Conservation (phyloP, 2,797 vertebrate species). For the Manis pentadactyla region DNA sequence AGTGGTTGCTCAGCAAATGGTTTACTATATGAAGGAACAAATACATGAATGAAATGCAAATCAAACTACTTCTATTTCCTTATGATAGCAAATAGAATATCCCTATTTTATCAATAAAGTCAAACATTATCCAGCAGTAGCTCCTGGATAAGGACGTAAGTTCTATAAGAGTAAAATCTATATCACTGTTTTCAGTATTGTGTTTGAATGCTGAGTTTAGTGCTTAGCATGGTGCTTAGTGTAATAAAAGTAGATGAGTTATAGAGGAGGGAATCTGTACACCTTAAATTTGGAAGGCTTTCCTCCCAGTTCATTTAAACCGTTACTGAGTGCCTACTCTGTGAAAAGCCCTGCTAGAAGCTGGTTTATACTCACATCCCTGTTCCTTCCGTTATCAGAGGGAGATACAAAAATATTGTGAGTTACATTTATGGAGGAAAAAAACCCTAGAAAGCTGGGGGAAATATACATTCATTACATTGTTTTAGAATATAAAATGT, state of each 20-base stretch:
- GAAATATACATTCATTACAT: not conserved
- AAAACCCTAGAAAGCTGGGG: not conserved
- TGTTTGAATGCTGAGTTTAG: not conserved
- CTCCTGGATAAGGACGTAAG: conserved; percentile 2
- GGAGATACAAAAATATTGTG: not conserved
- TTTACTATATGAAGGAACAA: conserved; percentile 6
- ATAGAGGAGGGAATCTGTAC: not conserved
- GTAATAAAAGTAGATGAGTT: not conserved
- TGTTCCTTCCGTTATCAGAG: not conserved
- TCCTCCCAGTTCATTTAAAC: not conserved
- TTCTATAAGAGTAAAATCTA: conserved; percentile 23
- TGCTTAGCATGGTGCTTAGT: not conserved
- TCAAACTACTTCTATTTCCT: conserved; percentile 5
- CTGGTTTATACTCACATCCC: not conserved
- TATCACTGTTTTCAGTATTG: conserved; percentile 1
- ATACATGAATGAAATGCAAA: conserved; percentile 36
- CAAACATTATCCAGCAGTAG: not conserved
- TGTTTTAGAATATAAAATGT: conserved; percentile 32
- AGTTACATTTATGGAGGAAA: not conserved
- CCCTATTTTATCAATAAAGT: not conserved
- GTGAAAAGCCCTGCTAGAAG: not conserved
- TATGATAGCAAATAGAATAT: not conserved
- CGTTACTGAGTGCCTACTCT: not conserved
- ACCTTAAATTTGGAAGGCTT: not conserved
- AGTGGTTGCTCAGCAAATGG: conserved; percentile 41